phyloP scores from a whole-genome alignment of 2,797 vertebrate genomes.

The Amblyopsis hoosieri region DNA sequence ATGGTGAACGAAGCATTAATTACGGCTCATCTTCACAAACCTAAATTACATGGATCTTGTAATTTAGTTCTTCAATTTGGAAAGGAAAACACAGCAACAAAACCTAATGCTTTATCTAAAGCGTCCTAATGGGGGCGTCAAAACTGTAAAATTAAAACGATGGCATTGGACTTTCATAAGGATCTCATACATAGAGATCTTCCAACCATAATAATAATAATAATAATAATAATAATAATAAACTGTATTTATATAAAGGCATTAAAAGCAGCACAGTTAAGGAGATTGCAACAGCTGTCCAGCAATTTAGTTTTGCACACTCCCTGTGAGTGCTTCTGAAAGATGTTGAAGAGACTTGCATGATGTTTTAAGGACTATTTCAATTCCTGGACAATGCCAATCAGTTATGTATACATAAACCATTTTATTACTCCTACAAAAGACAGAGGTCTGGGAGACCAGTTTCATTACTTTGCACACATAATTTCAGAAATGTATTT shows the following conservation, averaged over 20 bases:
- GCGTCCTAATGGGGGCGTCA: not conserved
- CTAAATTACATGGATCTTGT: constrained; percentile 6
- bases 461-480: not conserved
- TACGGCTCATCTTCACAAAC: not conserved
- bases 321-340: not conserved
- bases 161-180: constrained; percentile 4
- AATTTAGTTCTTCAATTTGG: constrained; percentile 1
- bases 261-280: not conserved
- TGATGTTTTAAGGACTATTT: not conserved
- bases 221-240: too few relatives aligned
- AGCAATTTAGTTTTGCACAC: constrained; percentile 3
- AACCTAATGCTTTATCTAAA: not conserved
- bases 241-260: not conserved
- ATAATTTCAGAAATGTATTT: too few relatives aligned
- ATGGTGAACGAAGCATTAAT: not conserved
- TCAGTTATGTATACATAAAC: not conserved
- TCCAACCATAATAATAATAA: too few relatives aligned
- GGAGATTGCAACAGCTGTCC: constrained; percentile 3
- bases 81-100: not conserved
- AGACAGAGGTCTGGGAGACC: constrained; percentile 2
- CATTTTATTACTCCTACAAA: not conserved
- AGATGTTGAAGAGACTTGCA: constrained; percentile 7
- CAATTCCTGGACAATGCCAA: not conserved
- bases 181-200: not conserved
- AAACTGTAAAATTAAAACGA: constrained; percentile 1